phyloP scores from a whole-genome alignment of 2,113 vertebrate genomes.

The Aspiorhynchus laticeps region DNA sequence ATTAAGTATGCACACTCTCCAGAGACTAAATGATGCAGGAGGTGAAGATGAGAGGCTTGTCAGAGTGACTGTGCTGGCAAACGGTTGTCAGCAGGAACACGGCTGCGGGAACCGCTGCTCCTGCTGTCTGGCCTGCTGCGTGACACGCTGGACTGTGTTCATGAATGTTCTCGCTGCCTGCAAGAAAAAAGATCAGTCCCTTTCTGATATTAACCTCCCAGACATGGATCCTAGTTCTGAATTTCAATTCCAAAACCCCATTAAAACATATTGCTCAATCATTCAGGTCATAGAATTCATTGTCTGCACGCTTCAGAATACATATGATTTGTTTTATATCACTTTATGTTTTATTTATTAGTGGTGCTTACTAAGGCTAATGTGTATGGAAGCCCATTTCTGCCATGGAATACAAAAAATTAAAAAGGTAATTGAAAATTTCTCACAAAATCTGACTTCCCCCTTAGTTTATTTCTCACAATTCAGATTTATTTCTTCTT shows the following conservation, averaged over 20 bases:
- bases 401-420: not conserved
- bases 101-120: not conserved
- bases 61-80: constrained; percentile 11
- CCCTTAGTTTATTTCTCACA: too few species aligned
- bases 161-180: not conserved
- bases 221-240: not conserved
- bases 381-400: not conserved
- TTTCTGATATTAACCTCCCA: not conserved
- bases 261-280: not conserved
- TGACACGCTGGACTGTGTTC: constrained; percentile 14
- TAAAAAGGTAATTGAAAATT: not conserved
- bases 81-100: constrained; percentile 18
- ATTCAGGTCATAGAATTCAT: not conserved
- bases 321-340: not conserved
- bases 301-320: not conserved
- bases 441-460: not conserved
- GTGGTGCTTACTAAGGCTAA: not conserved
- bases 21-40: constrained; percentile 22
- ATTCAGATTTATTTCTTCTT: too few species aligned
- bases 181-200: not conserved
- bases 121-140: constrained; percentile 33
- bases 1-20: constrained; percentile 13
- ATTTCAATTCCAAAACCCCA: not conserved
- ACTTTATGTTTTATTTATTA: not conserved
- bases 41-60: constrained; percentile 30